A percentile compares a stretch with the other conserved stretches of the same genome.
These are phyloP conservation scores for Tiliacea aurago DNA, from an alignment of 2,888 invertebrate genomes.

Conservation along the genomic window DNA sequence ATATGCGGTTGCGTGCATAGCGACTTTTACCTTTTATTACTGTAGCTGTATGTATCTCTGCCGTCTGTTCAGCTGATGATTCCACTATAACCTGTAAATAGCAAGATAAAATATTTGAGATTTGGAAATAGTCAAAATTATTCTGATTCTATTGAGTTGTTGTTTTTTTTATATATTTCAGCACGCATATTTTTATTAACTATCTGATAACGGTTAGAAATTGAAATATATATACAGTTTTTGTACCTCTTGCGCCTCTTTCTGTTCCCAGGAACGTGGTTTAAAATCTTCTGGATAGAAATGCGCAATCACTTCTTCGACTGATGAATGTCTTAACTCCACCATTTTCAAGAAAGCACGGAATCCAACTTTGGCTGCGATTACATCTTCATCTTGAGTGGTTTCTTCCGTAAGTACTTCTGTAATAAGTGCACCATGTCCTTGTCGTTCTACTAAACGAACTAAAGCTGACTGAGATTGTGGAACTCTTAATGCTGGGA, in stretches of 20 bases:
- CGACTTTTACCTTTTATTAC: conserved; percentile 79
- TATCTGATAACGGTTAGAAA: background rate
- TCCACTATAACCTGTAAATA: conserved; percentile 80
- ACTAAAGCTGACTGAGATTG: conserved; percentile 96
- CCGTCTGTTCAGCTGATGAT: conserved; percentile 76
- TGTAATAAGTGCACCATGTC: conserved; percentile 94
- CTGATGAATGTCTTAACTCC: conserved; percentile 94
- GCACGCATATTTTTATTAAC: background rate
- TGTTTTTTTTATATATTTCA: background rate
- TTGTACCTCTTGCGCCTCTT: conserved; percentile 92
- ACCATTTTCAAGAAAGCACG: conserved; percentile 96
- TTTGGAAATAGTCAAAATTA: background rate
- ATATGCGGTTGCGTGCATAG: background rate
- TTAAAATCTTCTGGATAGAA: conserved; percentile 96
- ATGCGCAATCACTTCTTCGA: conserved; percentile 95
- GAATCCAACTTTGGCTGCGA: conserved; percentile 95
- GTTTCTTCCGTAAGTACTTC: conserved; percentile 96
- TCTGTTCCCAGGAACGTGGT: conserved; percentile 95
- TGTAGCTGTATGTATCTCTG: conserved; percentile 75
- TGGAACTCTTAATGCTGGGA: conserved; percentile 94
- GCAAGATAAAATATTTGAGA: background rate
- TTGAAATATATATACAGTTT: background rate
- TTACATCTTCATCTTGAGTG: conserved; percentile 93
- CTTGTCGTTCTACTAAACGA: conserved; percentile 95
- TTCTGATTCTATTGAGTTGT: background rate